phyloP scores from a whole-genome alignment of 53 echinoderm and acorn worm species.

The Zoroaster sp. region DNA sequence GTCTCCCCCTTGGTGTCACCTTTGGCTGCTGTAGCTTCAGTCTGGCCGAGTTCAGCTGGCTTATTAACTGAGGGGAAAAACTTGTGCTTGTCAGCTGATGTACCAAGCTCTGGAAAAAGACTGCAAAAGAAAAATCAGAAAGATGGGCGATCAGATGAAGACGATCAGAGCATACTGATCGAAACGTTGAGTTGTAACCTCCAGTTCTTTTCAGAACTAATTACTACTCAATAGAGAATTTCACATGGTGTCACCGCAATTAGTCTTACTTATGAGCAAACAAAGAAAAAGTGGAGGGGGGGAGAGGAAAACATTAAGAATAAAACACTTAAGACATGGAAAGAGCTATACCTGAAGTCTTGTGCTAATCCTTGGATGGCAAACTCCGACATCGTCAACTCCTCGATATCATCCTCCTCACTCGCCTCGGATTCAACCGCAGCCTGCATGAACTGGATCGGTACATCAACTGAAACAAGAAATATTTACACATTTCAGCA shows the following conservation, averaged over 20 bases:
- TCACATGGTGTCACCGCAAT: too few relatives aligned
- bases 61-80: neutral
- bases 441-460: conserved; percentile 59
- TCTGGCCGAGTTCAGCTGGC: neutral
- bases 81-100: neutral
- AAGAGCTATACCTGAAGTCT: neutral
- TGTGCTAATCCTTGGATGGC: conserved; percentile 44
- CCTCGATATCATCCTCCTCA: conserved; percentile 35
- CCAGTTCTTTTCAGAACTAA: too few relatives aligned
- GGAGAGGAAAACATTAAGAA: too few relatives aligned
- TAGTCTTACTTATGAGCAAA: too few relatives aligned
- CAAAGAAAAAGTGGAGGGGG: too few relatives aligned
- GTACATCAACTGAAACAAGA: conserved; percentile 66
- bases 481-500: too few relatives aligned
- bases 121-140: neutral
- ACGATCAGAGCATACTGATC: too few relatives aligned
- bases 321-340: neutral
- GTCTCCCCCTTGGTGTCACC: neutral
- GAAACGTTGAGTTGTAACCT: too few relatives aligned
- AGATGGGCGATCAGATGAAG: too few relatives aligned
- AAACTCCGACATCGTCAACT: conserved; percentile 46
- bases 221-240: too few relatives aligned
- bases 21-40: neutral
- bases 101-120: conserved; percentile 27
- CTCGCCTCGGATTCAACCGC: conserved; percentile 31